Percentiles rank a stretch among this genome's conserved stretches.
Evolutionary conservation across 2,113 vertebrate species (phyloP).

Genomic region (Otis tarda): DNA sequence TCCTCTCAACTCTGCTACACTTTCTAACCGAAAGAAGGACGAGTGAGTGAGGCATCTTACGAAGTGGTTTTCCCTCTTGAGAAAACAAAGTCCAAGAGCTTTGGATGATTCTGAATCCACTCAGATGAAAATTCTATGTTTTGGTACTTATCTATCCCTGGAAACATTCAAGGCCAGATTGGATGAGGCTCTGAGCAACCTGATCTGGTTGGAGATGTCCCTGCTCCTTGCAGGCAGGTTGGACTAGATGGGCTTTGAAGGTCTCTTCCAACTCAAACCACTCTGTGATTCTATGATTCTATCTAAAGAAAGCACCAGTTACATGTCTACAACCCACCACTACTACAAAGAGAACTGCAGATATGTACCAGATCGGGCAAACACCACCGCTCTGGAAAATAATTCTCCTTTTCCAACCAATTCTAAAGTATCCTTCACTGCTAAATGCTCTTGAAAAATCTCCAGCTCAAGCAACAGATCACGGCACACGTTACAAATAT

Average conservation of each 20-base stretch:
- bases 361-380: neutral
- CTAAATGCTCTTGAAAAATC: conserved; percentile 23
- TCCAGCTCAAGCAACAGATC: neutral
- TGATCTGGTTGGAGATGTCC: too few relatives aligned
- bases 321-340: neutral
- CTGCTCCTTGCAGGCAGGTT: too few relatives aligned
- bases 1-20: neutral
- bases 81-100: neutral
- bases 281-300: too few relatives aligned
- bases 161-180: too few relatives aligned
- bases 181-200: too few relatives aligned
- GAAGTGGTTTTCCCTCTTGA: neutral
- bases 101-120: neutral
- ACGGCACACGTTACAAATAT: conserved; percentile 6
- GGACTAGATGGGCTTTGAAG: too few relatives aligned
- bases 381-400: neutral
- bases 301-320: neutral
- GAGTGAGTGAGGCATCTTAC: neutral
- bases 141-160: neutral
- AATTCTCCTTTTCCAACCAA: neutral
- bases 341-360: neutral
- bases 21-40: neutral
- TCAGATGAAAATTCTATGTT: neutral
- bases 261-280: too few relatives aligned
- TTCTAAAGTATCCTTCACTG: conserved; percentile 22